Conservation (phyloP, 2,797 vertebrate species). For the Pelochelys cantorii region DNA sequence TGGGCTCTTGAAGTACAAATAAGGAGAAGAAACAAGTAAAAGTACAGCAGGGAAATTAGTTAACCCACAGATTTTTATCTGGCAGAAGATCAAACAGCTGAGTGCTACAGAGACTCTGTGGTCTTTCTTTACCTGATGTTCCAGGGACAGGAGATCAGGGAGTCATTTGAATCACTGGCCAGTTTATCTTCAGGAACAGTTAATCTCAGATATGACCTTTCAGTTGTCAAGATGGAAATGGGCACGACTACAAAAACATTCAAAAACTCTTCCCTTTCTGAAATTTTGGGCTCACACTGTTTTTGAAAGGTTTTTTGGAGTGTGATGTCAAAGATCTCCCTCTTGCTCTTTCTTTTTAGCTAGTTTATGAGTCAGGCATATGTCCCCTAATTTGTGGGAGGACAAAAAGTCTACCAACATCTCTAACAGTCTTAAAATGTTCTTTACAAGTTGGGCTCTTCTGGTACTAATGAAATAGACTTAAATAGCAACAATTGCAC, state of each 20-base stretch:
- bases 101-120: not conserved
- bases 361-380: not conserved
- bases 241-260: not conserved
- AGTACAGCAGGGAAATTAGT: not conserved
- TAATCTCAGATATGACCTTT: not conserved
- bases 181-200: not conserved
- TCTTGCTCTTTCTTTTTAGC: not conserved
- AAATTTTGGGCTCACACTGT: not conserved
- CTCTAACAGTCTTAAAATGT: not conserved
- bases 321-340: not conserved
- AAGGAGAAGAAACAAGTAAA: not conserved
- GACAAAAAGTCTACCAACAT: not conserved
- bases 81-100: not conserved
- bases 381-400: not conserved
- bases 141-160: not conserved
- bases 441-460: not conserved
- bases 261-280: not conserved
- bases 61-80: not conserved
- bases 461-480: conserved; percentile 30
- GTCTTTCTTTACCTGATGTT: conserved; percentile 17
- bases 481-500: conserved; percentile 10
- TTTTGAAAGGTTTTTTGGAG: not conserved
- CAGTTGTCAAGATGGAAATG: conserved; percentile 22
- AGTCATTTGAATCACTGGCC: conserved; percentile 34
- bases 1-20: not conserved